Evolutionary conservation across 2,797 vertebrate genomes (phyloP).

Genomic region (Artibeus jamaicensis): DNA sequence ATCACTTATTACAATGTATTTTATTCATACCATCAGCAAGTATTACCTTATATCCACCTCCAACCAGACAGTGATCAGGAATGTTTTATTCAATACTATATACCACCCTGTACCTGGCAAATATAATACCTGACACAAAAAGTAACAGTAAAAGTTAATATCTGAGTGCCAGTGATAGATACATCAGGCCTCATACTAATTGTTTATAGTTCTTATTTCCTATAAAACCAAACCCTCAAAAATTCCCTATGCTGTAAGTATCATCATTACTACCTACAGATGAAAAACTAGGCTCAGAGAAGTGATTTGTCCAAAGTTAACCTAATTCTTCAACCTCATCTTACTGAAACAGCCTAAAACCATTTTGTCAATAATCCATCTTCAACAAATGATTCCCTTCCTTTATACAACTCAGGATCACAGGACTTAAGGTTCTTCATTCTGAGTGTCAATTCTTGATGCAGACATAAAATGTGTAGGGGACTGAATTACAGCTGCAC

Average conservation of each 20-base stretch:
- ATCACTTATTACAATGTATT: not conserved
- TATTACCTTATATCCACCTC: not conserved
- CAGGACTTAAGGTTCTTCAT: not conserved
- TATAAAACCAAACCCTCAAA: not conserved
- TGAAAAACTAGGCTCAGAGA: not conserved
- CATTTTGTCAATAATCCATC: not conserved
- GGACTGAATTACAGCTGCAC: not conserved
- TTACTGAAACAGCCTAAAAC: not conserved
- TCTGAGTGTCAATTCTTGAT: not conserved
- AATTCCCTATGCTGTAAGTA: not conserved
- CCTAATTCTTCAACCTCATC: not conserved
- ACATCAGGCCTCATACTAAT: not conserved
- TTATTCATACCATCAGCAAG: not conserved
- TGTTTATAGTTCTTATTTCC: not conserved
- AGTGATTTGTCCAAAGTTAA: not conserved
- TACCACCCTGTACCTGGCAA: not conserved
- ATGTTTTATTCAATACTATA: not conserved
- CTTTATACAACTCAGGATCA: not conserved
- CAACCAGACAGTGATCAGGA: not conserved
- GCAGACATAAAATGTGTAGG: not conserved
- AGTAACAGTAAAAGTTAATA: not conserved
- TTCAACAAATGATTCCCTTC: not conserved
- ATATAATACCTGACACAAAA: not conserved
- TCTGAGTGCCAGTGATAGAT: not conserved
- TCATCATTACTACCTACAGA: not conserved